phyloP scores from a whole-genome alignment of 2,888 invertebrate genomes.

The Prosopocoilus inquinatus region DNA sequence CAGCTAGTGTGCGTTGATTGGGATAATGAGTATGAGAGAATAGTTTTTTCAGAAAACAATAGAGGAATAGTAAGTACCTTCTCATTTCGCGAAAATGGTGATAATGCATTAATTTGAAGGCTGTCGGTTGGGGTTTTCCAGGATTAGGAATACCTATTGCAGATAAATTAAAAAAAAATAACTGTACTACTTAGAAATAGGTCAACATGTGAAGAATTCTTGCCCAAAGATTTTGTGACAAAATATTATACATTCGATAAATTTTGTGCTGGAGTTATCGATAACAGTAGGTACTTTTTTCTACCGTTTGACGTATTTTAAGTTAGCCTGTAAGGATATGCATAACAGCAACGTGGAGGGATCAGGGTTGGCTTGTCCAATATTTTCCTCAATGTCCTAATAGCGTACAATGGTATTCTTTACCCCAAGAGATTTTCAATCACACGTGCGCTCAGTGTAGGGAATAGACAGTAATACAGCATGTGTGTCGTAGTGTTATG shows the following conservation, averaged over 20 bases:
- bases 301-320: too few relatives aligned
- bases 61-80: slow-evolving; percentile 31
- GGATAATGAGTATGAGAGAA: slow-evolving; percentile 20
- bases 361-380: too few relatives aligned
- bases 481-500: too few relatives aligned
- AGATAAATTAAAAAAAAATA: slow-evolving; percentile 27
- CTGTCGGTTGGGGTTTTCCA: slow-evolving; percentile 41
- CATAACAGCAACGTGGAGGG: too few relatives aligned
- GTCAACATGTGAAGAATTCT: slow-evolving; percentile 15
- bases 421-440: too few relatives aligned
- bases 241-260: slow-evolving; percentile 24
- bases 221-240: slow-evolving; percentile 19
- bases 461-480: too few relatives aligned
- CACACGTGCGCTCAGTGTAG: too few relatives aligned
- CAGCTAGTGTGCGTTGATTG: slow-evolving; percentile 44
- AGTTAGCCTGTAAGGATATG: too few relatives aligned
- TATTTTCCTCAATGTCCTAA: too few relatives aligned
- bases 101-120: slow-evolving; percentile 28
- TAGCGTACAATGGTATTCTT: too few relatives aligned
- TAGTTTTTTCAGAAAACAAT: slow-evolving; percentile 14
- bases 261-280: slow-evolving; percentile 27
- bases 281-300: slow-evolving; percentile 16
- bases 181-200: slow-evolving; percentile 19
- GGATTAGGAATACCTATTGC: slow-evolving; percentile 28
- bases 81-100: neutral